Base-by-base conservation (phyloP, 2,113 vertebrate genomes). In the Corythornis vintsioides region DNA sequence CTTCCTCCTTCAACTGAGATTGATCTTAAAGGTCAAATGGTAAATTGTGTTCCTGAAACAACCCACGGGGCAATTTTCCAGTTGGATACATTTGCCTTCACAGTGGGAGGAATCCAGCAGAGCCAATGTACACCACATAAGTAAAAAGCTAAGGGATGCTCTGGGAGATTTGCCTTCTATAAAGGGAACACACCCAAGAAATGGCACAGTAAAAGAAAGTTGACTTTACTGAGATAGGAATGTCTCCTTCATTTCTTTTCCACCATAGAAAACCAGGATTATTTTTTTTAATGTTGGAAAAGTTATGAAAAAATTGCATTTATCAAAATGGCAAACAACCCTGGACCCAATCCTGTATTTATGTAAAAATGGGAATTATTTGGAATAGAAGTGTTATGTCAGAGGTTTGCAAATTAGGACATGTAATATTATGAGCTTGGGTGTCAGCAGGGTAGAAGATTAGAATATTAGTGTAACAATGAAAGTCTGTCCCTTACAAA, bases 51-150 rank as follows among this genome's bases (percentile, higher is more conserved):
- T 76, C n/a, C 59, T 72, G 35, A 52, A 80, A 17, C 57, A 81
- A 94, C 31, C 40, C 61, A 85, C 18, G 82, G 86, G 92, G 63
- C 90, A 90, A 57, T 90, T 95, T 92, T 93, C 87, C 89, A 89
- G 47, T 43, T 94, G 93, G 25, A 29, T 45, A 50, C 28, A 26
- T 61, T 29, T 53, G 79, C 33, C 79, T 89, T 76, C 21, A 73
- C 13, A 24, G 6, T 76, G 31, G 67, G 50, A 88, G 64, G 87
- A 91, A 83, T 82, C 13, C 35, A 73, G 56, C 31, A 87, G 50
- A 17, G 20, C 22, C 26, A 53, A 75, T 15, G 20, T 35, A 50
- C 10, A n/a, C 12, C n/a, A 40, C n/a, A 20, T 28, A 61, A 89
- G 11, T 29, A 73, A 76, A 83, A 75, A 48, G 7, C 2, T 61